These are phyloP conservation scores for Tenthredo notha DNA, from an alignment of 2,888 invertebrate genomes.

Conservation along the genomic window DNA sequence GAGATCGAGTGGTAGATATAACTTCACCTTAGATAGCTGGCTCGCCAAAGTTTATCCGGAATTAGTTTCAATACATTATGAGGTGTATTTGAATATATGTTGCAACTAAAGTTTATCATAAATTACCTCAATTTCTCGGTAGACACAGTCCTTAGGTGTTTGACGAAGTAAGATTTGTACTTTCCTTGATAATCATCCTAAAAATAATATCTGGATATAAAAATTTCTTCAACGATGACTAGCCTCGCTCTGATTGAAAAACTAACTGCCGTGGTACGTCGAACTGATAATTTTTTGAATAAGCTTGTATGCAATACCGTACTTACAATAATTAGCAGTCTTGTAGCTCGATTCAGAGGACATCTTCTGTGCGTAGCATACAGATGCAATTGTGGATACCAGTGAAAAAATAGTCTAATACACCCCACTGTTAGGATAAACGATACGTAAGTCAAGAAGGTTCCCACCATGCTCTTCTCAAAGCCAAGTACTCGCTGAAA, in stretches of 20 bases:
- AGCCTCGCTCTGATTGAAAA: neutral
- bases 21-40: neutral
- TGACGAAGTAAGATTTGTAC: constrained; percentile 79
- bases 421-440: constrained; percentile 80
- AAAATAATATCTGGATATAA: constrained; percentile 45
- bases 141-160: constrained; percentile 76
- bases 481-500: constrained; percentile 81
- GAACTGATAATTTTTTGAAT: neutral
- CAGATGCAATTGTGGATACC: constrained; percentile 82
- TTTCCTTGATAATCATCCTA: constrained; percentile 80
- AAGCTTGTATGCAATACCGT: neutral
- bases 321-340: constrained; percentile 81
- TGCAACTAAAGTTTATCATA: constrained; percentile 15
- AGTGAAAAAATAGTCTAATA: constrained; percentile 82
- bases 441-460: constrained; percentile 77
- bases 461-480: constrained; percentile 72
- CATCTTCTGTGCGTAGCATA: constrained; percentile 80
- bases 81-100: neutral
- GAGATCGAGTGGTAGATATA: neutral
- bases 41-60: too few relatives aligned
- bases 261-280: neutral
- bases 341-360: constrained; percentile 79
- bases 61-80: neutral
- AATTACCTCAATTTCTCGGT: constrained; percentile 71
- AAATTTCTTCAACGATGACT: neutral